Conservation (phyloP, 2,888 invertebrate species). For the Microdon myrmicae region DNA sequence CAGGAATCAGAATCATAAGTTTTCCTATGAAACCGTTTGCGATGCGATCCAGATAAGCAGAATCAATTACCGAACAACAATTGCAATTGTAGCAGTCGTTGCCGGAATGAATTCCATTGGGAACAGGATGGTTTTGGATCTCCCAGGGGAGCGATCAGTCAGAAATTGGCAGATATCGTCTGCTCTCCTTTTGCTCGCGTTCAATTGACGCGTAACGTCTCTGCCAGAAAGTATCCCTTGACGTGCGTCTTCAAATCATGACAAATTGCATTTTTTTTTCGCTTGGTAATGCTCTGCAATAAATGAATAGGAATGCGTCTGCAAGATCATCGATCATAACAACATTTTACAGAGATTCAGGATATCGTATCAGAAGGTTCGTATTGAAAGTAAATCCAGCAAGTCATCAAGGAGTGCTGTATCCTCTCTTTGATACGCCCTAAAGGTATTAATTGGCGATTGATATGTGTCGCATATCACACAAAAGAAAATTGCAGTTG, state of each 20-base stretch:
- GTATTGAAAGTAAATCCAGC: too few relatives aligned
- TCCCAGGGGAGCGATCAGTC: slow-evolving; percentile 49
- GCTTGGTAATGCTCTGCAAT: slow-evolving; percentile 10
- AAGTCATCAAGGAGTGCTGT: too few relatives aligned
- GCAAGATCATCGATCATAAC: slow-evolving; percentile 46
- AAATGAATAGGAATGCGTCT: slow-evolving; percentile 31
- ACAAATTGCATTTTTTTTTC: slow-evolving; percentile 35
- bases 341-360: slow-evolving; percentile 29
- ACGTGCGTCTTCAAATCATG: slow-evolving; percentile 45
- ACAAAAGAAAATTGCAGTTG: too few relatives aligned
- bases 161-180: slow-evolving; percentile 42
- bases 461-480: too few relatives aligned
- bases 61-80: slow-evolving; percentile 18
- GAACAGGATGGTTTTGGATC: slow-evolving; percentile 25
- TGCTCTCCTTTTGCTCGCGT: too few relatives aligned
- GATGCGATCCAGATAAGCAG: slow-evolving; percentile 17
- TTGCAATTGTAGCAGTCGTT: slow-evolving; percentile 30
- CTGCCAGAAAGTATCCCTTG: slow-evolving; percentile 19
- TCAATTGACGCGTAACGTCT: too few relatives aligned
- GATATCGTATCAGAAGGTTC: too few relatives aligned
- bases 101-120: background rate
- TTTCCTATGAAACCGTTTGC: slow-evolving; percentile 1
- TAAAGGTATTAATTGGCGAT: too few relatives aligned
- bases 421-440: too few relatives aligned
- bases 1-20: slow-evolving; percentile 32